phyloP scores from a whole-genome alignment of 2,888 invertebrate genomes.

The Parochlus steinenii region DNA sequence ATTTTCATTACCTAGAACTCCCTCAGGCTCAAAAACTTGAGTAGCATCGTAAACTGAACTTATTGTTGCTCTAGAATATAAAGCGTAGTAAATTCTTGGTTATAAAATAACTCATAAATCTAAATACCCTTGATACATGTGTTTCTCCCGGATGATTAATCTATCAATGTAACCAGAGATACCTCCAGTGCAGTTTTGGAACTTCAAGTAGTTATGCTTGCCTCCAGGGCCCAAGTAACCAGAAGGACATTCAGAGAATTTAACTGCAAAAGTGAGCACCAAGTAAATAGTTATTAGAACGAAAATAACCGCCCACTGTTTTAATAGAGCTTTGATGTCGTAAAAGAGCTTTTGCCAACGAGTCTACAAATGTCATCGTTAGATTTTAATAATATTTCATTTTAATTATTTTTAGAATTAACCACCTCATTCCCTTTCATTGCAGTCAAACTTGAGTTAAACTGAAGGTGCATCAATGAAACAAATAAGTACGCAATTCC shows the following conservation, averaged over 20 bases:
- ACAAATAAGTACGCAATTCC: slow-evolving; percentile 66
- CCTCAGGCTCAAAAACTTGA: slow-evolving; percentile 76
- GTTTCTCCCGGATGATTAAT: slow-evolving; percentile 48
- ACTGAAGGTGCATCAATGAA: slow-evolving; percentile 44
- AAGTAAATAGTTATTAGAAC: slow-evolving; percentile 45
- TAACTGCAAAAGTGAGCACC: slow-evolving; percentile 51
- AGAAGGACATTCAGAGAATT: slow-evolving; percentile 60
- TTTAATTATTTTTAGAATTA: slow-evolving; percentile 13
- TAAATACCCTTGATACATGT: slow-evolving; percentile 55
- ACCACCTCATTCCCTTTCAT: slow-evolving; percentile 30
- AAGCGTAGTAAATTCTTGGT: too few relatives aligned
- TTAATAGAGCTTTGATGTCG: slow-evolving; percentile 32
- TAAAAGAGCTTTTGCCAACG: slow-evolving; percentile 17
- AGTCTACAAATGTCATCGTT: slow-evolving; percentile 11
- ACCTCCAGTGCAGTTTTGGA: slow-evolving; percentile 69
- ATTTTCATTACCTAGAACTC: slow-evolving; percentile 60
- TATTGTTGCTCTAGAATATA: too few relatives aligned
- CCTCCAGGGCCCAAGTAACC: slow-evolving; percentile 91
- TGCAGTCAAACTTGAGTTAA: slow-evolving; percentile 35
- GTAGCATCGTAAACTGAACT: slow-evolving; percentile 42
- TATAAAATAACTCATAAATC: too few relatives aligned
- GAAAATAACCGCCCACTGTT: slow-evolving; percentile 51
- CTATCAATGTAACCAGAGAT: slow-evolving; percentile 75
- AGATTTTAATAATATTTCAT: slow-evolving; percentile 5
- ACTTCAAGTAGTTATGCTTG: slow-evolving; percentile 47